These are phyloP conservation scores for Phacellophora camtschatica DNA, from an alignment of 30 jellyfish, hydroid and myxozoan genomes.

Conservation along the genomic window DNA sequence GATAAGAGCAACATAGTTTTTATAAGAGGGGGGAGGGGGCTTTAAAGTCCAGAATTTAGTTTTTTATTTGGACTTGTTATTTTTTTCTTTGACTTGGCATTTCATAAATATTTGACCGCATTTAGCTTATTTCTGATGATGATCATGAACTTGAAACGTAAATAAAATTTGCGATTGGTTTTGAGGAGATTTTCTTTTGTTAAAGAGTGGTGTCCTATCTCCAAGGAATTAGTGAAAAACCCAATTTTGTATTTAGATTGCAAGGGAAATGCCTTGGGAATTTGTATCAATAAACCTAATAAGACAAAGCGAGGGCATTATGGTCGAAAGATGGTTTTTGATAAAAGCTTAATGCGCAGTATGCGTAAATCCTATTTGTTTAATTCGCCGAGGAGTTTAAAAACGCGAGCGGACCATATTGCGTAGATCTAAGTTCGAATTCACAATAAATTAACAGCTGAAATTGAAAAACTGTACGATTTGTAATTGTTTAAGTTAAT, in stretches of 20 bases:
- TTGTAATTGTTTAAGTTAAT: conserved; percentile 32
- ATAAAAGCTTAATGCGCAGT: conserved; percentile 48
- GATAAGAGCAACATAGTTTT: no score
- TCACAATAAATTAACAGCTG: conserved; percentile 3
- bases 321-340: conserved; percentile 46
- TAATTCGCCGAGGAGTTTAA: conserved; percentile 25
- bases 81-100: background rate
- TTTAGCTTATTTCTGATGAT: background rate
- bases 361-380: conserved; percentile 29
- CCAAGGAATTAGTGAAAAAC: background rate
- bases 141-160: background rate
- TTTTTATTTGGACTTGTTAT: no score
- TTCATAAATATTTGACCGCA: background rate
- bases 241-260: conserved; percentile 12
- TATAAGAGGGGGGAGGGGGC: no score
- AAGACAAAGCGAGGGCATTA: conserved; percentile 53
- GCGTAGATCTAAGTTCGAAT: background rate
- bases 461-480: background rate
- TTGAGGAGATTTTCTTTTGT: conserved; percentile 11
- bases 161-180: background rate
- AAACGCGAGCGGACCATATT: conserved; percentile 44
- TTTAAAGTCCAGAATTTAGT: no score
- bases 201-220: background rate
- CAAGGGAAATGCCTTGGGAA: conserved; percentile 26
- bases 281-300: conserved; percentile 26